Base-by-base conservation (phyloP, 2,113 vertebrate species). In the Monarcha castaneiventris region DNA sequence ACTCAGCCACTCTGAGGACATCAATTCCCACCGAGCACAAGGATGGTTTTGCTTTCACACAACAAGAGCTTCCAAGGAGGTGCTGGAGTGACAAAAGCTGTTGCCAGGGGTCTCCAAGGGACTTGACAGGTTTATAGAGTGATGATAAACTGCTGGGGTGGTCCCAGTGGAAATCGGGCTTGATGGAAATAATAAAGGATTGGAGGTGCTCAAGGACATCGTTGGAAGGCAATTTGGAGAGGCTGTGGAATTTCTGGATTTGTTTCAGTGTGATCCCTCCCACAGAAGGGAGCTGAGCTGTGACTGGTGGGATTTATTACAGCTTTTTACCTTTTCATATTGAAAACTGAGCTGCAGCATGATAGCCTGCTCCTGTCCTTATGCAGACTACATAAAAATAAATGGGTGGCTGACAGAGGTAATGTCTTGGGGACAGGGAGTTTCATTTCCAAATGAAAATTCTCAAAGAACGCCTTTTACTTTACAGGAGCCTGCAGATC, bases 81-180 rank as follows among this genome's bases (percentile, higher is more conserved):
- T 1, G 1, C 75, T 51, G 39, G 59, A 44, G 56, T 41, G 86
- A 93, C 78, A 93, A 52, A 93, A 83, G 83, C 11, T 5, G 72
- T 94, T 93, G 58, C 94, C 55, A 69, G 44, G 84, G 89, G 54
- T 82, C 91, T 96, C 74, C 37, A 41, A 58, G 94, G 89, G 71
- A 52, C 91, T 55, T 44, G 92, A 67, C 82, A 92, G 93, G 63
- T 93, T 95, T 96, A 88, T 68, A 26, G 84, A 39, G 55, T 26
- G 64, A 52, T 94, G 94, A 74, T 56, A 21, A 32, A 63, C 67
- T 80, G 22, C 52, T 75, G 43, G 67, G 30, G 19, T 49, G 85
- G 87, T 86, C 87, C 63, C 72, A 21, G 9, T 84, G 82, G 87
- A 77, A 91, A 67, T n/a, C 3, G 3, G 46, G 49, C 33, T 93